phyloP scores from a whole-genome alignment of 2,797 vertebrate species.

The Pangasius macronema region DNA sequence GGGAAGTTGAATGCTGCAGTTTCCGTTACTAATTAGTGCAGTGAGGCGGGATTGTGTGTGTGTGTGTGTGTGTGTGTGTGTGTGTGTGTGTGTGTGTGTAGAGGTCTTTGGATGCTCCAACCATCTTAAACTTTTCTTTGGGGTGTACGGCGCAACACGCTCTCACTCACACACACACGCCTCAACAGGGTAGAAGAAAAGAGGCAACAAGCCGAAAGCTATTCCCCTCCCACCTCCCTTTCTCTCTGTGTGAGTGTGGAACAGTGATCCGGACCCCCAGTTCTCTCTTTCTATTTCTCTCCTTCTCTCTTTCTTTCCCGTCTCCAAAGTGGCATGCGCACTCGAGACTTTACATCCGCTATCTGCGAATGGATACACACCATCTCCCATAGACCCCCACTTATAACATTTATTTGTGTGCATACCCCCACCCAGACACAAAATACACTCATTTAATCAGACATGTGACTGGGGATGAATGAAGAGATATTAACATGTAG shows the following conservation, averaged over 20 bases:
- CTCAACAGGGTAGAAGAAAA: constrained; percentile 63
- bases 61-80: constrained; percentile 25
- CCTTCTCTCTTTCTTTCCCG: constrained; percentile 26
- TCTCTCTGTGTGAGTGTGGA: constrained; percentile 53
- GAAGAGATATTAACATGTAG: not conserved
- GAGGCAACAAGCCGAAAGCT: constrained; percentile 67
- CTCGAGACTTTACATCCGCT: not conserved
- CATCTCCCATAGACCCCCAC: not conserved
- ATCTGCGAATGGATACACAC: not conserved
- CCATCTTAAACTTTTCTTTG: constrained; percentile 50
- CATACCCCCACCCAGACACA: not conserved
- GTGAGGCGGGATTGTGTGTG: constrained; percentile 42
- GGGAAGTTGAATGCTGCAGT: constrained; percentile 72
- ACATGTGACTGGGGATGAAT: not conserved
- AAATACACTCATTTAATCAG: not conserved
- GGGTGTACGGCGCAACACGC: constrained; percentile 18
- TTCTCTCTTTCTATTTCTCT: constrained; percentile 44
- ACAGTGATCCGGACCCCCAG: constrained; percentile 63
- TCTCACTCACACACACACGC: constrained; percentile 47
- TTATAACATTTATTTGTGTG: not conserved
- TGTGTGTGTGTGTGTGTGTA: constrained; percentile 35
- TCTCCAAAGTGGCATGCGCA: not conserved
- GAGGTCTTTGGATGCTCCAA: constrained; percentile 38
- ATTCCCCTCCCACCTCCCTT: constrained; percentile 56
- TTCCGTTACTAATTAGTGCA: constrained; percentile 87